A percentile compares a stretch with the other conserved stretches of the same genome.
Evolutionary conservation across 2,797 vertebrate species (phyloP).

Genomic region (Melanotaenia maccullochi): DNA sequence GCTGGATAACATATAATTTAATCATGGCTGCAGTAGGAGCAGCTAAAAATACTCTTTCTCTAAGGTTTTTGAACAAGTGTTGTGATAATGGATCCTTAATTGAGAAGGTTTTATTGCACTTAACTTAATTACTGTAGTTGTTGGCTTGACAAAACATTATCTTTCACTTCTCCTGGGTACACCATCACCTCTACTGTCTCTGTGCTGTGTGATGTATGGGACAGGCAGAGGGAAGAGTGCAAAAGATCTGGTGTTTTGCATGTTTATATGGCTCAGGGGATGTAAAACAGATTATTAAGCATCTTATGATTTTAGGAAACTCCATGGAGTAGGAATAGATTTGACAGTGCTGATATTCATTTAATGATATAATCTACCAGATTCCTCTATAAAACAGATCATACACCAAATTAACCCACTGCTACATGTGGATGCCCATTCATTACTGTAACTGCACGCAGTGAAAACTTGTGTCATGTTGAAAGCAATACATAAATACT

Average conservation of each 20-base stretch:
- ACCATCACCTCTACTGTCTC: neutral
- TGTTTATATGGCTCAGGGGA: neutral
- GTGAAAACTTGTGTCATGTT: neutral
- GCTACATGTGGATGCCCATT: neutral
- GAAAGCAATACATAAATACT: neutral
- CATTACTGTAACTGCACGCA: neutral
- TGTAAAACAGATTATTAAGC: neutral
- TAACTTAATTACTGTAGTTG: neutral
- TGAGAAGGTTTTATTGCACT: no score
- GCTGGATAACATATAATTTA: no score
- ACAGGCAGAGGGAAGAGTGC: neutral
- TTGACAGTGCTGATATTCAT: neutral
- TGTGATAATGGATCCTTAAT: no score
- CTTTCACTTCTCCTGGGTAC: neutral
- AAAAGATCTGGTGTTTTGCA: neutral
- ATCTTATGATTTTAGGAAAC: neutral
- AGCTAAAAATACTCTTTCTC: no score
- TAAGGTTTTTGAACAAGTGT: no score
- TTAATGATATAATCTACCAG: neutral
- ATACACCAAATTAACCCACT: neutral
- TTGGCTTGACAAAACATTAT: neutral
- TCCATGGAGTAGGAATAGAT: neutral
- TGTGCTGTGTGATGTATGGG: neutral
- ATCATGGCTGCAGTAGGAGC: no score
- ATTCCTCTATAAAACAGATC: neutral